Conservation (phyloP, 2,797 vertebrate species). For the Sciurus carolinensis region DNA sequence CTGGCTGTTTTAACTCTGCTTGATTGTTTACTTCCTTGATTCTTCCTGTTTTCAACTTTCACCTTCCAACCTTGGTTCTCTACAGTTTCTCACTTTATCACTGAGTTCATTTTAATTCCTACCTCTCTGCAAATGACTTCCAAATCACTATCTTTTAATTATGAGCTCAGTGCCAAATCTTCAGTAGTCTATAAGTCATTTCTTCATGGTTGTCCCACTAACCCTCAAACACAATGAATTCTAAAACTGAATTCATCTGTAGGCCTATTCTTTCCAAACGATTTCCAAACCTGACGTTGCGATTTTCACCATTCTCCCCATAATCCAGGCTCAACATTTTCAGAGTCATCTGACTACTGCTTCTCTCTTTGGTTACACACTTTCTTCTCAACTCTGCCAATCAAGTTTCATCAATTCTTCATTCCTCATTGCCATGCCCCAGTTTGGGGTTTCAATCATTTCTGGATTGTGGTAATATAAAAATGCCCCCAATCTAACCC, state of each 20-base stretch:
- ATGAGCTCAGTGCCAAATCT: slow-evolving; percentile 43
- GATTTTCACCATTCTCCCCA: slow-evolving; percentile 52
- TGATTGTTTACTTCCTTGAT: background rate
- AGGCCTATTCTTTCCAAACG: slow-evolving; percentile 32
- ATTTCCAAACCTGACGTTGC: slow-evolving; percentile 64
- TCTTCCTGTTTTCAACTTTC: slow-evolving; percentile 51
- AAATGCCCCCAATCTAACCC: slow-evolving; percentile 16
- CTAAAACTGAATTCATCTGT: slow-evolving; percentile 40
- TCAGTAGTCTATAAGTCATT: slow-evolving; percentile 29
- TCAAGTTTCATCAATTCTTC: slow-evolving; percentile 63
- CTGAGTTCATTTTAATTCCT: slow-evolving; percentile 41
- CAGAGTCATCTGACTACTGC: slow-evolving; percentile 15
- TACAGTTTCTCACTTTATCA: background rate
- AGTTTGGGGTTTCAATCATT: slow-evolving; percentile 35
- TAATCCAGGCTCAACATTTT: slow-evolving; percentile 48
- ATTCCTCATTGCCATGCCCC: slow-evolving; percentile 43
- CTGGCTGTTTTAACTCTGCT: background rate
- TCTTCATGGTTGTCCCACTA: slow-evolving; percentile 38
- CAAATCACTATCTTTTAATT: slow-evolving; percentile 51
- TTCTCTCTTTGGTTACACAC: slow-evolving; percentile 6
- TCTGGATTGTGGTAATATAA: slow-evolving; percentile 2
- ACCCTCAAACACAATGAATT: slow-evolving; percentile 59
- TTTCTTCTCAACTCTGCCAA: background rate
- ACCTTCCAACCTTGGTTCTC: slow-evolving; percentile 15
- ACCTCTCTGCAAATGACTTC: slow-evolving; percentile 62